Conservation (phyloP, 64 coral and sea anemone genomes). For the Montipora cactus region DNA sequence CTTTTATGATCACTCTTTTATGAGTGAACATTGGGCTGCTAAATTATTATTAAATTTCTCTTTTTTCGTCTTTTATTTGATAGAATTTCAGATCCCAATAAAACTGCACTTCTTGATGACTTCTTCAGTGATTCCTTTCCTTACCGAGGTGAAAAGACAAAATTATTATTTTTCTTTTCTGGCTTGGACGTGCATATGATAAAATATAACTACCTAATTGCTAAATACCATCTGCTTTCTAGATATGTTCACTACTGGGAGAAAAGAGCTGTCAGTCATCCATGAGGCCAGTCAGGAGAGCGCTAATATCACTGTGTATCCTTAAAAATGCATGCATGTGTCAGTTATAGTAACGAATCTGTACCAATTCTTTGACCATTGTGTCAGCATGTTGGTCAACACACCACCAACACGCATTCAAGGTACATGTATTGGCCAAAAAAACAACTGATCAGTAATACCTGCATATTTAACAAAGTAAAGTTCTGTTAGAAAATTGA, state of each 20-base stretch:
- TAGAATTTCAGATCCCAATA: conserved; percentile 37
- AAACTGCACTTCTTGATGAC: conserved; percentile 63
- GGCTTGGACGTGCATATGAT: too few relatives aligned
- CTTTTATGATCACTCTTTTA: too few relatives aligned
- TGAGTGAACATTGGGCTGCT: too few relatives aligned
- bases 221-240: neutral
- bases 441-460: too few relatives aligned
- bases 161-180: neutral
- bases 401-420: too few relatives aligned
- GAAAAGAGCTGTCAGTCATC: conserved; percentile 73
- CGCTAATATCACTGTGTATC: conserved; percentile 64
- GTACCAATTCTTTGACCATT: neutral
- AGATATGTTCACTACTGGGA: conserved; percentile 70
- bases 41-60: too few relatives aligned
- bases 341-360: too few relatives aligned
- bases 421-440: too few relatives aligned
- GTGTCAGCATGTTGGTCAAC: too few relatives aligned
- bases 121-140: conserved; percentile 84
- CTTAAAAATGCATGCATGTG: neutral
- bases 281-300: conserved; percentile 70
- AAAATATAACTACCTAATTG: neutral
- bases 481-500: too few relatives aligned
- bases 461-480: too few relatives aligned
- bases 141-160: conserved; percentile 43
- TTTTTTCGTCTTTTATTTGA: neutral